Evolutionary conservation across 2,888 invertebrate species (phyloP).

Genomic region (Ormyrus nitidulus): DNA sequence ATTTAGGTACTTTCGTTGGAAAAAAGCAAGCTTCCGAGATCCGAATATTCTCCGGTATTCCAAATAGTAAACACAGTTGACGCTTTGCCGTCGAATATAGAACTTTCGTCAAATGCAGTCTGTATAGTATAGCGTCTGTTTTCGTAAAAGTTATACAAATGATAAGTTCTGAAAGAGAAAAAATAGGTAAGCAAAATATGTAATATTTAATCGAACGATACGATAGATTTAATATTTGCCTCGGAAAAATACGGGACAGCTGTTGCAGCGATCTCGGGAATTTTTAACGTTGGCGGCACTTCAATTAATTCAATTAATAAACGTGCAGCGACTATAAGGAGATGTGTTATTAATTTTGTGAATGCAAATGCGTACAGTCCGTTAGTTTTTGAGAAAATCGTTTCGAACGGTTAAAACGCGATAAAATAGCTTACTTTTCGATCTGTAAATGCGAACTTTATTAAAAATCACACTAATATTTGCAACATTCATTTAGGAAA

Average conservation of each 20-base stretch:
- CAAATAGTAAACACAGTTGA: not conserved
- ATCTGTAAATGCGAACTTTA: constrained; percentile 2
- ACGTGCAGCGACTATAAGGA: constrained; percentile 9
- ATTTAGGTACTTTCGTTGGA: not conserved
- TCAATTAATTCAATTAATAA: constrained; percentile 31
- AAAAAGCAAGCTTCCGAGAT: not conserved
- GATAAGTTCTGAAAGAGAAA: not conserved
- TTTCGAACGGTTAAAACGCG: not conserved
- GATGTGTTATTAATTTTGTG: not conserved
- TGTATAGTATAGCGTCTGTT: too few species aligned
- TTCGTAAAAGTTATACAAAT: too few species aligned
- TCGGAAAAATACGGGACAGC: not conserved
- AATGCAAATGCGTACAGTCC: not conserved
- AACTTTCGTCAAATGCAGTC: not conserved
- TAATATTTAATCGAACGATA: not conserved
- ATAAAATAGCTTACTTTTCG: not conserved
- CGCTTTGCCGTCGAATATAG: not conserved
- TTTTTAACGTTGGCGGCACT: not conserved
- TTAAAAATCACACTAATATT: constrained; percentile 21
- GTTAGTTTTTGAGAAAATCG: not conserved
- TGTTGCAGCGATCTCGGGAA: not conserved
- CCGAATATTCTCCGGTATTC: not conserved
- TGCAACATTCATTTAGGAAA: constrained; percentile 29
- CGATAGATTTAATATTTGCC: not conserved
- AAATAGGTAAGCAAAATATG: not conserved